Conservation (phyloP, 2,797 vertebrate species). For the Spinibarbus caldwelli region DNA sequence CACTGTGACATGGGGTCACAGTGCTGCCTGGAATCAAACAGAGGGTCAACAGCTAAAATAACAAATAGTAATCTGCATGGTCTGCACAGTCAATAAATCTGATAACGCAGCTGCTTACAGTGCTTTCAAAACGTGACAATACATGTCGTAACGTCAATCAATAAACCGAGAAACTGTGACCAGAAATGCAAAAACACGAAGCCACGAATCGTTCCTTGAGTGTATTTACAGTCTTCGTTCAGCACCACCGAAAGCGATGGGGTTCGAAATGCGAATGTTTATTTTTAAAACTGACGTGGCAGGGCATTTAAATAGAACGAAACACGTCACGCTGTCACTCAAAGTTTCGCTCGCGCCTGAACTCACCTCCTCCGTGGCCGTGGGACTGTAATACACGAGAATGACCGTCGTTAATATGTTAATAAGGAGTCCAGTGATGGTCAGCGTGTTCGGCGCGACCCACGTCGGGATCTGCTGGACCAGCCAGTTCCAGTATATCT, state of each 20-base stretch:
- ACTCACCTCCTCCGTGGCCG: slow-evolving; percentile 91
- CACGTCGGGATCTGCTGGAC: slow-evolving; percentile 86
- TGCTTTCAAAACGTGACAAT: neutral
- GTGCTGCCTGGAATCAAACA: neutral
- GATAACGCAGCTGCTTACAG: neutral
- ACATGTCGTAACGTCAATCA: neutral
- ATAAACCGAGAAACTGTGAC: neutral
- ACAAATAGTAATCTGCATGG: neutral
- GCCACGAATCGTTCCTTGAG: neutral
- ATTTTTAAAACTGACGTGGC: slow-evolving; percentile 28
- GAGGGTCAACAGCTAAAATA: slow-evolving; percentile 61
- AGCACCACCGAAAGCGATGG: neutral
- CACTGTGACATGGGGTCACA: slow-evolving; percentile 17
- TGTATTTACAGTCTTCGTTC: neutral
- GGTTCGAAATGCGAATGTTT: neutral
- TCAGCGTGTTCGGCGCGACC: slow-evolving; percentile 94
- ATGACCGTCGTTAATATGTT: slow-evolving; percentile 86
- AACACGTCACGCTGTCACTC: slow-evolving; percentile 27
- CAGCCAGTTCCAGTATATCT: slow-evolving; percentile 94
- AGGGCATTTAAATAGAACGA: slow-evolving; percentile 22
- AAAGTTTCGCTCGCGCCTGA: slow-evolving; percentile 46
- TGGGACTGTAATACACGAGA: slow-evolving; percentile 88
- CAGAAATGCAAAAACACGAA: neutral
- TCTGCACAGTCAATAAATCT: slow-evolving; percentile 19
- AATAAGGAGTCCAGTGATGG: slow-evolving; percentile 86